Conservation (phyloP, 2,888 invertebrate genomes). For the Torymus tubicola region DNA sequence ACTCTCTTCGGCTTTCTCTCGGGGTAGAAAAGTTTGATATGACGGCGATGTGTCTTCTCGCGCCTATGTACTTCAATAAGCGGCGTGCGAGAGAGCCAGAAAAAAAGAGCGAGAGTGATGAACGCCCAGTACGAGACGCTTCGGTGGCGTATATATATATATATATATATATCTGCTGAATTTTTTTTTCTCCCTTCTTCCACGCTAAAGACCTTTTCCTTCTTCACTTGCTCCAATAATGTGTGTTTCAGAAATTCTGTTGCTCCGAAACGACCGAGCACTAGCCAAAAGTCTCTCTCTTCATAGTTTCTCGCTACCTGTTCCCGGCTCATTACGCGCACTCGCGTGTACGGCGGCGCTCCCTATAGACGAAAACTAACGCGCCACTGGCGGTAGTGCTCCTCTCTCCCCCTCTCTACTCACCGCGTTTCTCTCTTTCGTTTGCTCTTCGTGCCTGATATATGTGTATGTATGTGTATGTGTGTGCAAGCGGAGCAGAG, state of each 20-base stretch:
- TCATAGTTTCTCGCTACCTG: no score
- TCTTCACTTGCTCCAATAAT: not conserved
- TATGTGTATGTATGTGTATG: slow-evolving; percentile 35
- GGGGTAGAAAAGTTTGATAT: slow-evolving; percentile 7
- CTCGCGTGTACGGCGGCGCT: slow-evolving; percentile 17
- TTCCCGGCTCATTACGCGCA: no score
- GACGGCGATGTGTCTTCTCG: slow-evolving; percentile 30
- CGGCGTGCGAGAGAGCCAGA: not conserved
- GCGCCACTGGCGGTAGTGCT: slow-evolving; percentile 38
- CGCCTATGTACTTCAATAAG: slow-evolving; percentile 36
- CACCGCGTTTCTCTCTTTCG: slow-evolving; percentile 35
- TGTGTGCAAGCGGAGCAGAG: slow-evolving; percentile 29
- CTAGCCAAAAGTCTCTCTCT: no score
- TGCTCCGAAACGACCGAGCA: not conserved
- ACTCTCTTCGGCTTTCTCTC: not conserved
- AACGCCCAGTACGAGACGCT: slow-evolving; percentile 25
- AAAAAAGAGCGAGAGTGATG: not conserved
- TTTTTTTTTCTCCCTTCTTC: not conserved
- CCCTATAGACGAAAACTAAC: slow-evolving; percentile 38
- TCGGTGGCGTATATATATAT: not conserved
- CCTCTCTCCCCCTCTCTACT: slow-evolving; percentile 8
- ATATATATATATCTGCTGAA: not conserved
- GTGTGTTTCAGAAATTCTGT: not conserved
- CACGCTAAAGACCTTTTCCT: not conserved
- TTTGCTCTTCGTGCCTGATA: slow-evolving; percentile 48